Base-by-base conservation (phyloP, 2,797 vertebrate species). In the Trichosurus vulpecula region DNA sequence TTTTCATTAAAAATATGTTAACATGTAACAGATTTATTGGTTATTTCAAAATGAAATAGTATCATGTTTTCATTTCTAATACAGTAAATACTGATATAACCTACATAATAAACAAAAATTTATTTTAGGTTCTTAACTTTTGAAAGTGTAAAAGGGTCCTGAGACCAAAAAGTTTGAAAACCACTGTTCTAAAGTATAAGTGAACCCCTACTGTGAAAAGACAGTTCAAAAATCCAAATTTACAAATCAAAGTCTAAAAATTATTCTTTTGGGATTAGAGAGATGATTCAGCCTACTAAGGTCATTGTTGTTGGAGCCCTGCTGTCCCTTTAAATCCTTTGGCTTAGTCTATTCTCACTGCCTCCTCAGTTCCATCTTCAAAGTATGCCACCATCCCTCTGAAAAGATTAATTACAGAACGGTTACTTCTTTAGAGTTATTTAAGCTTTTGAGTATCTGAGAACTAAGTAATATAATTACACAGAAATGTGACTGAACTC, bases 381-480 rank as follows among this genome's bases (percentile, higher is more conserved):
- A 93, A 95, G 94, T 1, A 52, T 90, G 90, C 90, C 61, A 74
- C 92, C 35, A 94, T 57, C 27, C 35, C 91, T 95, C 95, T 93
- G 94, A 95, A 95, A 11, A 92, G 47, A 93, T 52, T 52, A 92
- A 47, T 61, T 81, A n/a, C 27, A 94, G n/a, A 16, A 96, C 92
- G 91, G 35, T 74, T 81, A 95, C 90, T 90, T 94, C 93, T 93
- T 11, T 81, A 74, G 13, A 94, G 31, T 93, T 91, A 41, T 93
- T 91, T 91, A 6, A 95, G 29, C 16, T 93, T 91, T 1, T 89
- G 16, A 61, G 19, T 61, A 89, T n/a, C 31, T 93, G 93, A 81
- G 14, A n/a, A 57, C 81, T 52, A 47, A 93, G 19, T 74, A 74
- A 87, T 27, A 22, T 54, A 93, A 92, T n/a, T 51, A 95, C 25